phyloP scores from a whole-genome alignment of 2,113 vertebrate species.

The Chloebia gouldiae region DNA sequence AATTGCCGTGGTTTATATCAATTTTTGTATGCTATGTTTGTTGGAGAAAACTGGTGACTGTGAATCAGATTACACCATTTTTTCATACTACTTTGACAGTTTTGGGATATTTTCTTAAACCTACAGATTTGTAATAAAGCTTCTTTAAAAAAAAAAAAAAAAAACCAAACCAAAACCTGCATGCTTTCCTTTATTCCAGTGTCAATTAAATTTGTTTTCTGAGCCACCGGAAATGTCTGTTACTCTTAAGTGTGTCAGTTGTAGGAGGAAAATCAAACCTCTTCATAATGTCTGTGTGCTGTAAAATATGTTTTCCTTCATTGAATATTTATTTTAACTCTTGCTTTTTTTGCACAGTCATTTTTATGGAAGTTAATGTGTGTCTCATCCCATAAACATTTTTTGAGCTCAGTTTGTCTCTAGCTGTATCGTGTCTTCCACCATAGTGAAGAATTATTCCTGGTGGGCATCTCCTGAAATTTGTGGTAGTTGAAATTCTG shows the following conservation, averaged over 20 bases:
- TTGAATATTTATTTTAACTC: background rate
- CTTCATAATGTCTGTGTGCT: background rate
- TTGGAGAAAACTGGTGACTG: slow-evolving; percentile 27
- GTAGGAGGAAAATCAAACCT: background rate
- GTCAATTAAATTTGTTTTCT: background rate
- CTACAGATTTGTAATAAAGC: slow-evolving; percentile 60
- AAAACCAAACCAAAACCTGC: background rate
- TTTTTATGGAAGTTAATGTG: background rate
- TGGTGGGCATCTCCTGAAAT: background rate
- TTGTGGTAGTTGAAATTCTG: background rate
- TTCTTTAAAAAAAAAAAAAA: background rate
- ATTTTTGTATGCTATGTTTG: slow-evolving; percentile 23
- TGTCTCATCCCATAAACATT: background rate
- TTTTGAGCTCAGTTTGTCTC: background rate
- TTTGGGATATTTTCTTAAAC: slow-evolving; percentile 60
- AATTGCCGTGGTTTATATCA: background rate
- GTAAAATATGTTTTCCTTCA: background rate
- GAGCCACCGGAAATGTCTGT: background rate
- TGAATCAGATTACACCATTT: slow-evolving; percentile 26
- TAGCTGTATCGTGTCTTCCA: background rate
- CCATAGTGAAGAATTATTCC: background rate
- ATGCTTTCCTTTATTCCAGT: background rate
- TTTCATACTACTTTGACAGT: slow-evolving; percentile 46
- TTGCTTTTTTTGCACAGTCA: background rate
- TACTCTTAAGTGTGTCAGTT: background rate